Base-by-base conservation (phyloP, 1,140 invertebrate genomes). In the Drosophila obscura region DNA sequence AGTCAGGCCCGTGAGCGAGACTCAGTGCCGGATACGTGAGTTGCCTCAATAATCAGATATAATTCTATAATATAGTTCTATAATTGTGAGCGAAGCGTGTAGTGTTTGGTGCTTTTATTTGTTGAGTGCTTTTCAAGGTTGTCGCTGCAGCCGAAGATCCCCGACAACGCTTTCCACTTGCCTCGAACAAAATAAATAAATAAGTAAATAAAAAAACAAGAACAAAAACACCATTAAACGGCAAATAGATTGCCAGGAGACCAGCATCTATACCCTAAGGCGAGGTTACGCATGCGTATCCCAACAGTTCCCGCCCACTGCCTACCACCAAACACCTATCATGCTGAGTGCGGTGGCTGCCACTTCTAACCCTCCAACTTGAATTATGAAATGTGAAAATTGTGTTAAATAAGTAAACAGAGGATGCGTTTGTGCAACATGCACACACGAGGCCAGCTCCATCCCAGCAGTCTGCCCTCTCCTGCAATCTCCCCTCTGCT, bases 391-490 rank as follows among this genome's bases (percentile, higher is more conserved):
- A 87, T 88, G 82, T 82, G 74, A 76, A 88, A 88, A 82, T 82
- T 79, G 74, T 88, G 78, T 87, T 87, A 75, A 87, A 87, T 87
- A 88, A 87, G 58, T 87, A 79, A 87, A 78, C 71, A 87, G 74
- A 49, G 69, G 50, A 63, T 87, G 78, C 82, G 79, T 82, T 75
- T 66, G 75, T 75, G 61, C 71, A 68, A 41, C 65, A 61, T 63
- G 44, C 28, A 49, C 41, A 50, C 22, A 45, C 16, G 45, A 8
- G 26, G 22, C 46, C 19, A 19, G 19, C 19, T 19, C 19, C 19
- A 19, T 19, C 19, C 19, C 19, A 19, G 19, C 19, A 19, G 19
- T 19, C 19, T 19, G 19, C 19, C 19, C 1, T 19, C 39, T 11
- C 8, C 16, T 44, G 4, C 53, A n/a, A 4, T 2, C 52, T 19